A percentile compares a stretch with the other conserved stretches of the same genome.
Conservation (phyloP, 2,888 invertebrate species). For the Piscicola geometra region DNA sequence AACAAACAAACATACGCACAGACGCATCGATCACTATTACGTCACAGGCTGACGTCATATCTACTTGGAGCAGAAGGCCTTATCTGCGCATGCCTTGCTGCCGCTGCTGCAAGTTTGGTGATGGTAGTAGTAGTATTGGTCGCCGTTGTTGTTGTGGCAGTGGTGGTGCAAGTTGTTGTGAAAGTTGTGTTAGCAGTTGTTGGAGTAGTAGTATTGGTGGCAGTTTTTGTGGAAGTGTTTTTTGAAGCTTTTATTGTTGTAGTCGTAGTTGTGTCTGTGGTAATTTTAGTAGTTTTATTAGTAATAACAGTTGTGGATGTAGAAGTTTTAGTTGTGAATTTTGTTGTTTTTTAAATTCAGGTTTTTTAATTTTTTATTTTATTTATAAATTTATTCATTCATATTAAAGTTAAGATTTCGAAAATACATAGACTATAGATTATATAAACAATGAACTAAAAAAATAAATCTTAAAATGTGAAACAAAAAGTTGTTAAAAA, state of each 20-base stretch:
- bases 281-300: not conserved
- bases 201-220: slow-evolving; percentile 10
- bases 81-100: not conserved
- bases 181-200: not conserved
- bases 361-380: too few species aligned
- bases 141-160: not conserved
- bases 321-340: slow-evolving; percentile 5
- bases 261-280: not conserved
- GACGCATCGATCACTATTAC: slow-evolving; percentile 12
- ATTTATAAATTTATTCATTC: too few species aligned
- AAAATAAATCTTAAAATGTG: too few species aligned
- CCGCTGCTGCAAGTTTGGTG: not conserved
- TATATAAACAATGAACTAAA: too few species aligned
- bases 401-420: too few species aligned
- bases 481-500: too few species aligned
- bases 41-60: slow-evolving; percentile 18
- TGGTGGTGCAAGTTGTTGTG: not conserved
- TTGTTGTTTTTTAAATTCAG: too few species aligned
- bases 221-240: not conserved
- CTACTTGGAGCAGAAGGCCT: not conserved
- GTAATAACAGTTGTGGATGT: not conserved
- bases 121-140: slow-evolving; percentile 7
- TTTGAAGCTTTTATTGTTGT: not conserved
- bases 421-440: too few species aligned
- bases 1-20: slow-evolving; percentile 7